Conservation (phyloP, 30 jellyfish, hydroid and myxozoan genomes). For the Clytia hemisphaerica region DNA sequence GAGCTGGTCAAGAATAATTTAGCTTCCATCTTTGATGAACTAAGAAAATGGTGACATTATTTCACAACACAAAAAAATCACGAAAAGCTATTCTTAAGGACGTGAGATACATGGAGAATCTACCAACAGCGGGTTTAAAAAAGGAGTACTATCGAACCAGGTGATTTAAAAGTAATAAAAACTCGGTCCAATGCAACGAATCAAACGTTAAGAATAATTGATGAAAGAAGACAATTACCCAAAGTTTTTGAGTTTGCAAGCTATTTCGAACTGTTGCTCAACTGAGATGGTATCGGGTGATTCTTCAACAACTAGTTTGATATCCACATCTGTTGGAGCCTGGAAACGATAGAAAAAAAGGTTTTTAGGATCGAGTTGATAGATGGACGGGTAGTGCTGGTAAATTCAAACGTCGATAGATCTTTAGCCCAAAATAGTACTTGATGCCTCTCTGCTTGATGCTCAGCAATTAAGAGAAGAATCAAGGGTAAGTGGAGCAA, state of each 20-base stretch:
- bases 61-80: neutral
- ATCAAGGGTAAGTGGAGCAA: too few species aligned
- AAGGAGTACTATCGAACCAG: neutral
- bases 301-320: constrained; percentile 37
- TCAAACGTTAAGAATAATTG: neutral
- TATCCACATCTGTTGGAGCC: constrained; percentile 57
- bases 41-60: neutral
- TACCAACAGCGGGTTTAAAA: neutral
- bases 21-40: constrained; percentile 54
- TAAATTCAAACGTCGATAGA: too few species aligned
- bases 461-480: too few species aligned
- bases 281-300: constrained; percentile 63
- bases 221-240: constrained; percentile 33
- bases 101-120: neutral
- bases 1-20: constrained; percentile 69
- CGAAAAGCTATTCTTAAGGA: neutral
- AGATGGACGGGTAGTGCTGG: too few species aligned
- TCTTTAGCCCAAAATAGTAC: too few species aligned
- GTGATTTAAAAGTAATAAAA: neutral
- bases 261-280: constrained; percentile 56
- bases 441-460: too few species aligned
- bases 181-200: neutral
- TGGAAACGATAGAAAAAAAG: too few species aligned
- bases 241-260: constrained; percentile 59
- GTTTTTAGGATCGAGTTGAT: too few species aligned